Base-by-base conservation (phyloP, 2,888 invertebrate genomes). In the Lasioglossum lativentre region DNA sequence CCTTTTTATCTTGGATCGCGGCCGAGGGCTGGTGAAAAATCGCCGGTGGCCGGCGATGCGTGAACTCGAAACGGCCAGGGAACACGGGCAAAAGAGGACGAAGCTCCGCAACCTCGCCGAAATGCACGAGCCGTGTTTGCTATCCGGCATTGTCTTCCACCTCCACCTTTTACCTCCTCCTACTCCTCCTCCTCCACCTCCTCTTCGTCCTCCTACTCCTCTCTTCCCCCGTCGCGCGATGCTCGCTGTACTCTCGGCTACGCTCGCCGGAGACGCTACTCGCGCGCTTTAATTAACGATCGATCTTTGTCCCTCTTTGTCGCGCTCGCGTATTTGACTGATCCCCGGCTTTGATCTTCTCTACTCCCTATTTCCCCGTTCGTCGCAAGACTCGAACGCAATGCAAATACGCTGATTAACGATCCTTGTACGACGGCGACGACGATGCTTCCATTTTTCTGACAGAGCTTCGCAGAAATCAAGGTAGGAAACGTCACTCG, bases 201-300 rank as follows among this genome's bases (percentile, higher is more conserved):
- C 63, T 71, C 82, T 73, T 52, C 89, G 83, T 78, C 78, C 78
- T 8, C 2, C 63, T 30, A 2, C 19, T 2, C 16, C 34, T 19
- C 34, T 19, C 81, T 71, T 76, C 16, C n/a, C 2, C n/a, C 38
- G 19, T 34, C 38, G 0, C 38, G 0, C 30, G 34, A 23, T 3
- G 68, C 30, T 16, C 34, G 66, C 34, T 16, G 66, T 63, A 30
- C 30, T 45, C 38, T 38, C 38, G 34, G 38, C 8, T 23, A 34
- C 34, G 68, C 38, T 12, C 68, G n/a, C 68, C 68, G 66, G 73
- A 85, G 87, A 82, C 78, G 80, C 76, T 79, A 84, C 47, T 85
- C 47, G 76, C 72, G 82, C 68, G 83, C 80, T 82, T 90, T 91
- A 91, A 91, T 91, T 91, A 91, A 91, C 86, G 81, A 90, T 90